A percentile compares a stretch with the other conserved stretches of the same genome.
Conservation (phyloP, 1,140 invertebrate species). For the Drosophila nikananu region DNA sequence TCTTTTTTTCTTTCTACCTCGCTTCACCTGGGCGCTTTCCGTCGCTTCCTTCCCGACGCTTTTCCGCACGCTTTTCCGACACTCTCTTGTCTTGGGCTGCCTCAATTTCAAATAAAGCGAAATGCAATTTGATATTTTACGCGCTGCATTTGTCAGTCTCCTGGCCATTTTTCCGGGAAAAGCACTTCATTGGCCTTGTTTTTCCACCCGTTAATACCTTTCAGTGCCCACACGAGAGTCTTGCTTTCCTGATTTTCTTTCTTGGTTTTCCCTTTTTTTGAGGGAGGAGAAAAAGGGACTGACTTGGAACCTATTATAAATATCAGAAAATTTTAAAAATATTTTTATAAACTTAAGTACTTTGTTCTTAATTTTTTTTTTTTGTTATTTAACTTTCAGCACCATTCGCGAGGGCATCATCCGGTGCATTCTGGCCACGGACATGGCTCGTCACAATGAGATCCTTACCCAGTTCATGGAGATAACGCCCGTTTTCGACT, state of each 20-base stretch:
- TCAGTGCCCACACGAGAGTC: slow-evolving; percentile 11
- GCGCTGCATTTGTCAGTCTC: slow-evolving; percentile 53
- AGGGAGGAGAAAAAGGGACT: background rate
- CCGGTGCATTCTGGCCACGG: slow-evolving; percentile 93
- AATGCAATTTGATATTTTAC: slow-evolving; percentile 80
- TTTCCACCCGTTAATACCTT: slow-evolving; percentile 19
- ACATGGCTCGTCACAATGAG: slow-evolving; percentile 95
- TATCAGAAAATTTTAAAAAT: background rate
- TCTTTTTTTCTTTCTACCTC: slow-evolving; percentile 11
- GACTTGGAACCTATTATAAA: background rate
- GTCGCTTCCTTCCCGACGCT: slow-evolving; percentile 1
- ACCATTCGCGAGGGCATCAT: slow-evolving; percentile 93
- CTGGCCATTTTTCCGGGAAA: slow-evolving; percentile 19
- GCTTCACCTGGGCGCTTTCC: background rate
- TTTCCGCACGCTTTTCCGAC: slow-evolving; percentile 27
- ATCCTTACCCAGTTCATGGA: slow-evolving; percentile 92
- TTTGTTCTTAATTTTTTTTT: background rate
- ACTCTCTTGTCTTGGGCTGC: slow-evolving; percentile 33
- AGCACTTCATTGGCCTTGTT: slow-evolving; percentile 44
- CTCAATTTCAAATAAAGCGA: slow-evolving; percentile 64
- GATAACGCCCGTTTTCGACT: slow-evolving; percentile 90
- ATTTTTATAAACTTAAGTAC: background rate
- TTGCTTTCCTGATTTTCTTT: background rate
- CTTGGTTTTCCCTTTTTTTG: background rate
- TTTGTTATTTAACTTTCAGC: slow-evolving; percentile 55